phyloP scores from a whole-genome alignment of 92 coral and sea anemone species.

The Porites rus region DNA sequence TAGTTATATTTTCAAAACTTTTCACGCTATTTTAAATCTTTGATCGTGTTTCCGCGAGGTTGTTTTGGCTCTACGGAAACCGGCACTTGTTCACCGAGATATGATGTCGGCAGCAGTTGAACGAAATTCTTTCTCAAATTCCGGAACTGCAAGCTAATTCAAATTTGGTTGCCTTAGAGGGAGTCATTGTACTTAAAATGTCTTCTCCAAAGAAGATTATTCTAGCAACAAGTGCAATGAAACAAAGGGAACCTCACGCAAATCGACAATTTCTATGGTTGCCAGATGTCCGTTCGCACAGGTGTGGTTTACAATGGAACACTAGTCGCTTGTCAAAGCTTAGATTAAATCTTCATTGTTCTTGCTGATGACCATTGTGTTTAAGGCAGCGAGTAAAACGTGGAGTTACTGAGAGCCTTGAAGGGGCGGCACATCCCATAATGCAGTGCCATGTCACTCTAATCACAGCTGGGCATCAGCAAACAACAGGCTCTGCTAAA shows the following conservation, averaged over 20 bases:
- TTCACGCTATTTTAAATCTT: neutral
- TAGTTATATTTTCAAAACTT: neutral
- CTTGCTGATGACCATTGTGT: conserved; percentile 52
- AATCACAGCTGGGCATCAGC: conserved; percentile 46
- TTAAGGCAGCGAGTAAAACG: conserved; percentile 52
- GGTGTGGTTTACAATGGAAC: conserved; percentile 73
- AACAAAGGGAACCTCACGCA: conserved; percentile 62
- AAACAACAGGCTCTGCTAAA: conserved; percentile 48
- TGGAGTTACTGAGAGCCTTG: conserved; percentile 52
- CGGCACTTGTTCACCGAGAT: conserved; percentile 2
- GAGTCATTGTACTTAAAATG: conserved; percentile 36
- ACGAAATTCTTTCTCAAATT: conserved; percentile 35
- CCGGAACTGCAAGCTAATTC: conserved; percentile 35
- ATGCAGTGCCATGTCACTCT: conserved; percentile 58
- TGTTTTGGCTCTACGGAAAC: conserved; percentile 33
- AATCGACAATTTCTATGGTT: conserved; percentile 62
- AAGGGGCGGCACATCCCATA: conserved; percentile 60
- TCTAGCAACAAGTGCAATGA: conserved; percentile 29
- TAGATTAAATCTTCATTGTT: conserved; percentile 76
- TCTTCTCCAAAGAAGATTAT: conserved; percentile 35
- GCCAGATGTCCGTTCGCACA: conserved; percentile 79
- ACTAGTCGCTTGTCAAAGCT: conserved; percentile 51
- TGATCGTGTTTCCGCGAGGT: neutral
- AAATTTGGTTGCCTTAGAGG: conserved; percentile 15
- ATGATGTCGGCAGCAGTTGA: neutral